These are phyloP conservation scores for Ceratothoa steindachneri DNA, from an alignment of 2,888 invertebrate genomes.

Conservation along the genomic window DNA sequence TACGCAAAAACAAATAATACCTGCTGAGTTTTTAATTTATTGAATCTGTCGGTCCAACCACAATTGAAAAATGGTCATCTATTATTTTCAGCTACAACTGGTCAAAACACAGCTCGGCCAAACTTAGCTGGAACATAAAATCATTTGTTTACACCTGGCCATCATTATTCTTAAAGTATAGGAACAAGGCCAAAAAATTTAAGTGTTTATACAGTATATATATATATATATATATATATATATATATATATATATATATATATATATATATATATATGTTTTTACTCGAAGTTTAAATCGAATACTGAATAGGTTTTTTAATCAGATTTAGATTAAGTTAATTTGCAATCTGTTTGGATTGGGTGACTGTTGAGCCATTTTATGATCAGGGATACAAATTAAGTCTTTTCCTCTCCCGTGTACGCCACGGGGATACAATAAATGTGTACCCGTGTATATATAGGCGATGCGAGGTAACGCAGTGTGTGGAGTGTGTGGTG, in stretches of 20 bases:
- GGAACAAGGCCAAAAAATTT: background rate
- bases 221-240: background rate
- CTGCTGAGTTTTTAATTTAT: slow-evolving; percentile 12
- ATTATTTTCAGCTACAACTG: slow-evolving; percentile 5
- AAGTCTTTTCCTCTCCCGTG: too few relatives aligned
- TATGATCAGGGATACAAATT: background rate
- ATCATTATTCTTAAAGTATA: background rate
- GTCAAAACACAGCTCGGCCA: background rate
- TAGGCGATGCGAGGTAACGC: too few relatives aligned
- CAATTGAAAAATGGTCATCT: slow-evolving; percentile 10
- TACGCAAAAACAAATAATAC: slow-evolving; percentile 7
- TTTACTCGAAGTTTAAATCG: background rate
- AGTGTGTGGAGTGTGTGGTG: too few relatives aligned
- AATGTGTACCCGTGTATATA: too few relatives aligned
- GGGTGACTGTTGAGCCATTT: background rate
- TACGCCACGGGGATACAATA: too few relatives aligned
- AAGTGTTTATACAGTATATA: background rate
- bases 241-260: background rate
- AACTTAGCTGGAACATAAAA: slow-evolving; percentile 8
- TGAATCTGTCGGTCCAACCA: background rate
- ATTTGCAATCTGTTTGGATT: background rate
- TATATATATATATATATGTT: background rate
- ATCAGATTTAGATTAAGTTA: background rate
- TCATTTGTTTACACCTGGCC: background rate
- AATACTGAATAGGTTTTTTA: background rate